These are phyloP conservation scores for Psilopsiagon aurifrons DNA, from an alignment of 2,113 vertebrate species.

Conservation along the genomic window DNA sequence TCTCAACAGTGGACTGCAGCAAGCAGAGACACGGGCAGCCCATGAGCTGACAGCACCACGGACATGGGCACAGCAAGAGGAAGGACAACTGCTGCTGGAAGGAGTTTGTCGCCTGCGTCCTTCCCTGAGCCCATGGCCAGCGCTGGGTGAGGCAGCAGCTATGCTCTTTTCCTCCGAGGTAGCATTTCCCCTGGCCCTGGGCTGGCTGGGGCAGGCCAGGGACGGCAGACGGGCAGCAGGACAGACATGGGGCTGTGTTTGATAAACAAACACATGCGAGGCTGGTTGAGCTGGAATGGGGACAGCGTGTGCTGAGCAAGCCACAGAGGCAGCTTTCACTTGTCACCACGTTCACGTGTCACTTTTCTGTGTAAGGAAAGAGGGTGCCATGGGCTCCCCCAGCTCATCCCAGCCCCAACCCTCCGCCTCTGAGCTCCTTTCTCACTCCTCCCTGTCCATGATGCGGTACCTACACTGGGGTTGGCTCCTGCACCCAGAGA, in stretches of 20 bases:
- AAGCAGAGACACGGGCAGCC: not conserved
- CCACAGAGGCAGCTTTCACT: not conserved
- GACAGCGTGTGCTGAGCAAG: not conserved
- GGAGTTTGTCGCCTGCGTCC: not conserved
- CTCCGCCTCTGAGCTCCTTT: not conserved
- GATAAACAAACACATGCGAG: not conserved
- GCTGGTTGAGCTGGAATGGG: not conserved
- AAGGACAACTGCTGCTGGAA: not conserved
- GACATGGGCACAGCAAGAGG: not conserved
- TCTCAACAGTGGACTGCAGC: not conserved
- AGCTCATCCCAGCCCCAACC: not conserved
- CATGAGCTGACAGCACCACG: not conserved
- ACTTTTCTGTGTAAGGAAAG: not conserved
- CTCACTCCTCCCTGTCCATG: not conserved
- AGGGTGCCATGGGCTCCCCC: not conserved
- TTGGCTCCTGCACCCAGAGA: not conserved
- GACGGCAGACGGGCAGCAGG: not conserved
- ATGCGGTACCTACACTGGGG: accelerated
- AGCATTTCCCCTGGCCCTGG: not conserved
- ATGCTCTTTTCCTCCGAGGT: not conserved
- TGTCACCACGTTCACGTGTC: not conserved
- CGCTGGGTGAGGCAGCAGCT: not conserved
- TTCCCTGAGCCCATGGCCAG: not conserved
- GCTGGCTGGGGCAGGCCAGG: not conserved
- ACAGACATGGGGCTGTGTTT: not conserved